Evolutionary conservation across 2,888 invertebrate genomes (phyloP), one percentile per base, ranked within the genome.

Genomic region (Spialia ferax): DNA sequence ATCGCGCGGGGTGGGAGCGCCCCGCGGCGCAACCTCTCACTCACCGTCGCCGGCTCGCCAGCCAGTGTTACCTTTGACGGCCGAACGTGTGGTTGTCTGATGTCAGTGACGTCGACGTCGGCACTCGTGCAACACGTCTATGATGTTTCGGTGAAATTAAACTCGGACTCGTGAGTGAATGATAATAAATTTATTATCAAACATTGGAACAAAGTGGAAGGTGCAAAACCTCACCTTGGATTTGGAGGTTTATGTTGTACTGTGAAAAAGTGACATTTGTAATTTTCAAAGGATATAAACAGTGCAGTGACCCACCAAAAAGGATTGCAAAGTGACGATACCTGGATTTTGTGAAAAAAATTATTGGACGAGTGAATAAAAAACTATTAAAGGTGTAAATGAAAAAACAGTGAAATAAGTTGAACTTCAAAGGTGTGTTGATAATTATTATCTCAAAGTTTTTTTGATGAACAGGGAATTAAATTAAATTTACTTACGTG

Each of bases 141-240:
- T 90, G 85, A 91, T 93, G 89, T 90, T 89, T 89, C 90, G 91
- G 88, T 91, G 87, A 89, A 88, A 87, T 89, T 86, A 87, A 93
- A 93, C 88, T 91, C 86, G 85, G 84, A 89, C 84, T 88, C 86
- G 91, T 90, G 91, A 86, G 88, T 94, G 87, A 81, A 83, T 80
- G 82, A 90, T 88, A 93, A 89, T 82, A 73, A 74, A 84, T 86
- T 91, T 93, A 90, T 94, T 93, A 91, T 94, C 94, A 94, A 94
- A 95, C 95, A 94, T 94, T 95, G 95, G 95, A 95, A 94, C 95
- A 95, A 94, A 95, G 95, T 94, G 95, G 95, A 94, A 95, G 94
- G 94, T 94, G 94, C 87, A 79, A 84, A 42, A 84, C 80, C 82
- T 81, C 78, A 78, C 83, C 81, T 84, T 88, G 93, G 91, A 93